phyloP scores from a whole-genome alignment of 30 jellyfish, hydroid and myxozoan genomes.

The Aurelia aurita complex sp. Pacific region DNA sequence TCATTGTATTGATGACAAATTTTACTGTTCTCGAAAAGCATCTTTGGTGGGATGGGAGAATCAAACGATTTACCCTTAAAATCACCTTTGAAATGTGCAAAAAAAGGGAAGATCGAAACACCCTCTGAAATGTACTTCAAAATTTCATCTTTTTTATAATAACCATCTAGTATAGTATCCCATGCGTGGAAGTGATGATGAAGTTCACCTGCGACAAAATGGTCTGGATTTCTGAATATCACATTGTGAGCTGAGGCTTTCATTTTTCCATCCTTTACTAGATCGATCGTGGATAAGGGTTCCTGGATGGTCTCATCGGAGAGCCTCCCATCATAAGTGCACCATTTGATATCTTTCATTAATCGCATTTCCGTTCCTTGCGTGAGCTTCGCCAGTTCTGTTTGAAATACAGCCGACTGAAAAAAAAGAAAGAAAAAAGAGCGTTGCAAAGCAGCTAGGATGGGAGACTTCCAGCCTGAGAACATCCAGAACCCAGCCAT shows the following conservation, averaged over 20 bases:
- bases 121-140: not conserved
- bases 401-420: not conserved
- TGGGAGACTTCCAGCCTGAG: not conserved
- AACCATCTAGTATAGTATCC: no score
- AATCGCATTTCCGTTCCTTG: not conserved
- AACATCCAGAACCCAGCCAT: not conserved
- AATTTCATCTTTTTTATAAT: not conserved
- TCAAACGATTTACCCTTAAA: not conserved
- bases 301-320: slow-evolving; percentile 3
- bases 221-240: no score
- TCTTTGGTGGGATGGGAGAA: not conserved
- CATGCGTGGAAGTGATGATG: no score
- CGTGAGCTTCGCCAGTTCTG: no score
- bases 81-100: slow-evolving; percentile 4
- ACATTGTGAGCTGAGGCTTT: no score
- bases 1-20: not conserved
- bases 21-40: not conserved
- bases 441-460: not conserved
- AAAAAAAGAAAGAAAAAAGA: not conserved
- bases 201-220: no score
- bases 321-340: not conserved
- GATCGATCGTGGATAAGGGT: no score
- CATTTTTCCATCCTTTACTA: no score
- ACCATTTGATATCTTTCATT: not conserved
- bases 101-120: not conserved